Percentiles rank a stretch among this genome's conserved stretches.
Conservation (phyloP, 2,888 invertebrate genomes). For the Lampropteryx suffumata region DNA sequence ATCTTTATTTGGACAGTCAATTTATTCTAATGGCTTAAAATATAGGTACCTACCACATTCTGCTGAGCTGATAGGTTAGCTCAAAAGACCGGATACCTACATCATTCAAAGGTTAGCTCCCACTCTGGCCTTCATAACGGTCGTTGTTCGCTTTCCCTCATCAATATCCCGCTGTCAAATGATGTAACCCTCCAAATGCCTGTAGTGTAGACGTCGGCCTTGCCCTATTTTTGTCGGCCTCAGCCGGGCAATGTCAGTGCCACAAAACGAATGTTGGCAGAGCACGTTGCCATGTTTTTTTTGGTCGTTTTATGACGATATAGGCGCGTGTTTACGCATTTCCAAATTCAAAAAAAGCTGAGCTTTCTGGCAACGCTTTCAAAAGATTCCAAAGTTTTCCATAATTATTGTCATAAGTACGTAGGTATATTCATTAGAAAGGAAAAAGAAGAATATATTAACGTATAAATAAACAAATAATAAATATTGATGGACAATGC, state of each 20-base stretch:
- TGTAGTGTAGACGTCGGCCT: conserved; percentile 38
- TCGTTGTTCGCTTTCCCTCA: conserved; percentile 33
- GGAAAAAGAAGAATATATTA: too few relatives aligned
- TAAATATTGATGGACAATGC: too few relatives aligned
- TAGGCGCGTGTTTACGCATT: conserved; percentile 12
- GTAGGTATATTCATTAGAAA: too few relatives aligned
- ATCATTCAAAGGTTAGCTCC: conserved; percentile 1
- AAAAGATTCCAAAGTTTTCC: too few relatives aligned
- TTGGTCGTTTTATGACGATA: conserved; percentile 15
- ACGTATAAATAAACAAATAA: too few relatives aligned
- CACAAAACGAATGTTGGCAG: conserved; percentile 39
- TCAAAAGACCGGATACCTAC: background rate
- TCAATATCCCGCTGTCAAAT: conserved; percentile 36
- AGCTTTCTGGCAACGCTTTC: too few relatives aligned
- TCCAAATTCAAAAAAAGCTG: conserved; percentile 1
- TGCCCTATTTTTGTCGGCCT: conserved; percentile 54
- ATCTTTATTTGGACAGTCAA: too few relatives aligned
- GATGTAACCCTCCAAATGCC: conserved; percentile 40
- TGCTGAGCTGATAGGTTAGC: background rate
- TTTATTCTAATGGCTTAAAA: too few relatives aligned
- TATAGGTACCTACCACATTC: too few relatives aligned
- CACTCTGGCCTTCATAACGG: conserved; percentile 29
- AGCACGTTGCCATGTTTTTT: conserved; percentile 32
- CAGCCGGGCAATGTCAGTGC: conserved; percentile 60
- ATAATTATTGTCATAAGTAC: too few relatives aligned